Percentiles rank a stretch among this genome's conserved stretches.
Evolutionary conservation across 1,140 invertebrate species (phyloP).

Genomic region (Adoxophyes honmai): DNA sequence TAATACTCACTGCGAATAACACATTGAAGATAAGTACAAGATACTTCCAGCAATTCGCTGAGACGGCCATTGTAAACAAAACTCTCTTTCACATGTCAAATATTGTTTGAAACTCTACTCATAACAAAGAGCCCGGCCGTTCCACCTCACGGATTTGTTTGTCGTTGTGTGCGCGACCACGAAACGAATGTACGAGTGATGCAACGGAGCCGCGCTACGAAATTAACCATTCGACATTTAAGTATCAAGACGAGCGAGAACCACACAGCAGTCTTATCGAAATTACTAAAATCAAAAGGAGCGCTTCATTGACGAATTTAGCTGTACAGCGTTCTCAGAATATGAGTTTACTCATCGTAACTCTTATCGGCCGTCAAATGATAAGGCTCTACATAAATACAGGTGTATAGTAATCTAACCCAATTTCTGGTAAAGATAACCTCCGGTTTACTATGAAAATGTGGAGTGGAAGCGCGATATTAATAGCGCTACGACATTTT

Average conservation of each 20-base stretch:
- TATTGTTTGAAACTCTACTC: constrained; percentile 51
- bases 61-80: constrained; percentile 60
- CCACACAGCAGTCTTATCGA: constrained; percentile 30
- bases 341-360: constrained; percentile 18
- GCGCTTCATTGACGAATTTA: constrained; percentile 18
- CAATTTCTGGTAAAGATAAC: constrained; percentile 9
- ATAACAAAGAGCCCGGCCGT: constrained; percentile 66
- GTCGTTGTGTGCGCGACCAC: constrained; percentile 39
- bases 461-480: constrained; percentile 3
- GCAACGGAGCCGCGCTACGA: constrained; percentile 44
- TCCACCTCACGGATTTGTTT: constrained; percentile 64
- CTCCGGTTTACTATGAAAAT: background rate
- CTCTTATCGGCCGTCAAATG: constrained; percentile 13
- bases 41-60: constrained; percentile 74
- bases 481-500: constrained; percentile 10
- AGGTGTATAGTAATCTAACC: constrained; percentile 11
- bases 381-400: background rate
- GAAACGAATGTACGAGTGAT: constrained; percentile 38
- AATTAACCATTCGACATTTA: constrained; percentile 63
- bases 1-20: constrained; percentile 66
- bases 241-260: constrained; percentile 37
- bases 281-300: constrained; percentile 26
- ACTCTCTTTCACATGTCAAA: constrained; percentile 59
- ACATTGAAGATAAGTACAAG: constrained; percentile 70
- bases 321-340: constrained; percentile 30